Conservation (phyloP, 2,113 vertebrate genomes). For the Lophius piscatorius region DNA sequence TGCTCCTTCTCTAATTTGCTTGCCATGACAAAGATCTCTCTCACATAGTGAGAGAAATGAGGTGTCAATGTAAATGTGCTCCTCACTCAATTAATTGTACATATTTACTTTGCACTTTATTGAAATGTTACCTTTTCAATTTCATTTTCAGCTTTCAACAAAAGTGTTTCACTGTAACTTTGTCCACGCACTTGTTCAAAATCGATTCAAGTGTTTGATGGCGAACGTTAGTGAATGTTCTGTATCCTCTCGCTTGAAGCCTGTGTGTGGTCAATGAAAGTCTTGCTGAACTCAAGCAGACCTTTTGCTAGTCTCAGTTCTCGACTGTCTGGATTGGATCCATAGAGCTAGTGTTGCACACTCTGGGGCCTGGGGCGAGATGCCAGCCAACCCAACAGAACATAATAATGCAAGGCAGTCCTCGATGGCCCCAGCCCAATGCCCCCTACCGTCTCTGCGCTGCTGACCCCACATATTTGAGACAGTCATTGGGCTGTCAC, state of each 20-base stretch:
- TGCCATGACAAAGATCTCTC: no score
- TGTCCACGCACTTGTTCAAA: constrained; percentile 20
- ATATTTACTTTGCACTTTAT: no score
- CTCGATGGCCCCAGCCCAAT: constrained; percentile 52
- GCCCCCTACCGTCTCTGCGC: constrained; percentile 41
- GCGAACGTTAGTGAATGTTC: constrained; percentile 19
- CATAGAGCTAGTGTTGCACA: constrained; percentile 46
- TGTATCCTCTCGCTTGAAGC: constrained; percentile 16
- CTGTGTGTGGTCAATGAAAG: no score
- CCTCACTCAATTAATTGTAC: no score
- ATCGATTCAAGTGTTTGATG: constrained; percentile 24
- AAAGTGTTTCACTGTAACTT: neutral
- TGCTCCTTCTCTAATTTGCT: no score
- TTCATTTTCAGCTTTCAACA: neutral
- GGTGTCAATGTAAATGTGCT: no score
- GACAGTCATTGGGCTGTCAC: constrained; percentile 64
- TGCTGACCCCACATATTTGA: constrained; percentile 72
- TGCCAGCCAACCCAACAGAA: constrained; percentile 41
- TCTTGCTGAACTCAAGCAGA: no score
- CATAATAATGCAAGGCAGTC: constrained; percentile 52
- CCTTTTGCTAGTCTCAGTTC: constrained; percentile 17
- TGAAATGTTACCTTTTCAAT: no score
- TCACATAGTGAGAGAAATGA: no score
- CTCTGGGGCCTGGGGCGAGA: constrained; percentile 33
- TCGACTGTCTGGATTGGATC: constrained; percentile 38